Percentiles rank a stretch among this genome's conserved stretches.
Conservation (phyloP, 1,140 invertebrate genomes). For the Papilio polytes region DNA sequence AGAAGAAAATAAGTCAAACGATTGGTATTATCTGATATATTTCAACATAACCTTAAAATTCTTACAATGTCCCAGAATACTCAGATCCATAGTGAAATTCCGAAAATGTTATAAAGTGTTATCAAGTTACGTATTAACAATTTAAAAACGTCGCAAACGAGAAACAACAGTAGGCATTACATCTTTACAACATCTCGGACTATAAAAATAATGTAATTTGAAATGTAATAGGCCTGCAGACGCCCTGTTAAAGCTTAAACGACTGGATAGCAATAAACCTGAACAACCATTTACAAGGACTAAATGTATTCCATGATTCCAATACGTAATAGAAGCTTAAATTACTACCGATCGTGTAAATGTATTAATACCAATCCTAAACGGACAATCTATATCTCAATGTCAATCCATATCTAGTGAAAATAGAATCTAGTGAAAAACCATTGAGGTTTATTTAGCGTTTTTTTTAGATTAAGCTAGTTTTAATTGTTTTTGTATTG, state of each 20-base stretch:
- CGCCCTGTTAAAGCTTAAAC: conserved; percentile 43
- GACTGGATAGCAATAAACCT: conserved; percentile 42
- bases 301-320: conserved; percentile 3
- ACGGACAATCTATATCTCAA: background rate
- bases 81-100: background rate
- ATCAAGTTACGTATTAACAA: background rate
- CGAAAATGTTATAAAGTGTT: background rate
- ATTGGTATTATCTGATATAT: too few relatives aligned
- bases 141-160: background rate
- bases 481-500: too few relatives aligned
- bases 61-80: background rate
- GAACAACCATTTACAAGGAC: conserved; percentile 25
- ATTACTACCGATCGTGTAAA: background rate
- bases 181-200: conserved; percentile 18
- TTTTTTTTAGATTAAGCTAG: too few relatives aligned
- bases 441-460: too few relatives aligned
- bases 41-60: background rate
- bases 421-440: too few relatives aligned
- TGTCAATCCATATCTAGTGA: too few relatives aligned
- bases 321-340: background rate
- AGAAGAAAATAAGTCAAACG: too few relatives aligned
- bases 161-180: conserved; percentile 5
- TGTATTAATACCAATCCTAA: background rate
- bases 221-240: conserved; percentile 13
- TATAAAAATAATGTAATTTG: conserved; percentile 16